phyloP scores from a whole-genome alignment of 2,888 invertebrate genomes.

The Oxytorus armatus region DNA sequence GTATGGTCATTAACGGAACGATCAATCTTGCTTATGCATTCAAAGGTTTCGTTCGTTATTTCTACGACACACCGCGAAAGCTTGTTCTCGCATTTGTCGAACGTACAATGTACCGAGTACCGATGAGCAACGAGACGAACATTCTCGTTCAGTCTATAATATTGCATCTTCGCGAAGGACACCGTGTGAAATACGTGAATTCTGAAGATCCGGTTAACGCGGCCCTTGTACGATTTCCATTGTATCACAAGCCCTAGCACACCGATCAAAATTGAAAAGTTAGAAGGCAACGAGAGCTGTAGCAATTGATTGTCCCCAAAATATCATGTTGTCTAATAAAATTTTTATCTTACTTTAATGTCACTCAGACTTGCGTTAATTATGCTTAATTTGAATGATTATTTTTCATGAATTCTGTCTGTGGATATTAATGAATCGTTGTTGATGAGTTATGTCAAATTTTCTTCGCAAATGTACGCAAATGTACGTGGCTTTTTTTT shows the following conservation, averaged over 20 bases:
- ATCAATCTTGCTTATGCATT: slow-evolving; percentile 64
- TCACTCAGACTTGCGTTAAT: too few species aligned
- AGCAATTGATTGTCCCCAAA: too few species aligned
- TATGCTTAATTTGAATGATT: background rate
- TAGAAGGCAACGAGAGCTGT: too few species aligned
- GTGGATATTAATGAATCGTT: too few species aligned
- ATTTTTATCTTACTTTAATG: too few species aligned
- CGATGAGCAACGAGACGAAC: slow-evolving; percentile 52
- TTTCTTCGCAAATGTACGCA: background rate
- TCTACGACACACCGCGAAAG: slow-evolving; percentile 65
- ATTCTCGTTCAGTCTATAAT: slow-evolving; percentile 28
- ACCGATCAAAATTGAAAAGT: too few species aligned
- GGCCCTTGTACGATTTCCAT: too few species aligned
- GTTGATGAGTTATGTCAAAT: too few species aligned
- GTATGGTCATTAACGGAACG: slow-evolving; percentile 55
- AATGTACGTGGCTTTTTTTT: too few species aligned
- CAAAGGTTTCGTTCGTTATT: slow-evolving; percentile 69
- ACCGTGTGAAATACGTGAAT: background rate
- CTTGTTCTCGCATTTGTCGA: slow-evolving; percentile 65
- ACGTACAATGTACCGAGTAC: slow-evolving; percentile 64
- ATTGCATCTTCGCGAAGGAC: background rate
- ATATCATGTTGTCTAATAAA: too few species aligned
- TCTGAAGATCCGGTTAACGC: background rate
- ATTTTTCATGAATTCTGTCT: background rate
- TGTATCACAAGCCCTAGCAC: too few species aligned